These are phyloP conservation scores for Chascanopsetta lugubris DNA, from an alignment of 2,113 vertebrate genomes.

Conservation along the genomic window DNA sequence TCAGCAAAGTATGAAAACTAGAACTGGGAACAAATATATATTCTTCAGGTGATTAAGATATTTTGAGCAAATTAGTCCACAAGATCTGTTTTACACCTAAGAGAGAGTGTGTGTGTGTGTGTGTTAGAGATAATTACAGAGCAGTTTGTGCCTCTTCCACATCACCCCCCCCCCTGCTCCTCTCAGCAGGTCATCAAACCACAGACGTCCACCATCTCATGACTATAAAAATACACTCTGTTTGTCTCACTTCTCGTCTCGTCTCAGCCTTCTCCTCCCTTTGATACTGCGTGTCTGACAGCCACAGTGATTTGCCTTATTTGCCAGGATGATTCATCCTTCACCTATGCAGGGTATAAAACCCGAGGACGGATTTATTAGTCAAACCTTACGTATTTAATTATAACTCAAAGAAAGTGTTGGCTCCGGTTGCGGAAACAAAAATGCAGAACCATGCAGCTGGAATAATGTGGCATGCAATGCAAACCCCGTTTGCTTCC, in stretches of 20 bases:
- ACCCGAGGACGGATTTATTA: conserved; percentile 16
- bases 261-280: conserved; percentile 37
- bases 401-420: conserved; percentile 13
- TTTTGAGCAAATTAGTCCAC: too few species aligned
- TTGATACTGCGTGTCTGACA: conserved; percentile 36
- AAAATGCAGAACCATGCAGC: not conserved
- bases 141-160: conserved; percentile 32
- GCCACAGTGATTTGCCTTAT: conserved; percentile 2
- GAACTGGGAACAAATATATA: too few species aligned
- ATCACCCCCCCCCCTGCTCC: not conserved
- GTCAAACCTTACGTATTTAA: conserved; percentile 15
- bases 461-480: conserved; percentile 3
- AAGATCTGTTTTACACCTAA: not conserved
- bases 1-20: too few species aligned
- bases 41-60: too few species aligned
- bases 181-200: conserved; percentile 44
- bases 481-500: conserved; percentile 17
- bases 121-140: conserved; percentile 40
- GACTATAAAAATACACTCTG: conserved; percentile 32
- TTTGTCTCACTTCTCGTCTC: conserved; percentile 4
- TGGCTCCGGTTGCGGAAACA: conserved; percentile 4
- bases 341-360: conserved; percentile 16
- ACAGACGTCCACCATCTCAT: conserved; percentile 59
- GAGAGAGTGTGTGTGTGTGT: conserved; percentile 18
- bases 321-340: conserved; percentile 47